These are phyloP conservation scores for Hemicrepidius hirtus DNA, from an alignment of 2,888 invertebrate genomes.

Conservation along the genomic window DNA sequence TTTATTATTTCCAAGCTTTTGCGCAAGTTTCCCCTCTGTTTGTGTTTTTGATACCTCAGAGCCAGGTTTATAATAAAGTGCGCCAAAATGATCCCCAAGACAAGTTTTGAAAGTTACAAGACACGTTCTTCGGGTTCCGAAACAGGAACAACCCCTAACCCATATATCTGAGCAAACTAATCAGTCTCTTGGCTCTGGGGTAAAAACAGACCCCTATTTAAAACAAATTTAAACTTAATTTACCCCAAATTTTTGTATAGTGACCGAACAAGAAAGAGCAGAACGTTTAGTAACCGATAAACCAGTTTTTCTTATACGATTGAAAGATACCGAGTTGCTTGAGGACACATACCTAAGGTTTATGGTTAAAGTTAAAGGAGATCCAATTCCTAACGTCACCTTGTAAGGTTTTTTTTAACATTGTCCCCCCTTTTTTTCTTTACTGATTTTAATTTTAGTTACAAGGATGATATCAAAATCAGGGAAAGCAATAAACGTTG, in stretches of 20 bases:
- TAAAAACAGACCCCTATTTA: too few species aligned
- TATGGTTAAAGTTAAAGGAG: conserved; percentile 91
- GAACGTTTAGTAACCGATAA: conserved; percentile 82
- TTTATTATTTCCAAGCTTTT: conserved; percentile 15
- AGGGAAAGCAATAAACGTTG: conserved; percentile 80
- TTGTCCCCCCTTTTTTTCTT: not conserved
- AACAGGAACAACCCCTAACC: too few species aligned
- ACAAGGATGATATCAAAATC: conserved; percentile 86
- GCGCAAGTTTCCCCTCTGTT: not conserved
- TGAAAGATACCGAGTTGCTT: conserved; percentile 91
- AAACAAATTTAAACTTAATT: not conserved
- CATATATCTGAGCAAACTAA: too few species aligned
- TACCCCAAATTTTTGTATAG: conserved; percentile 70
- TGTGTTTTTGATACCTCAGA: not conserved
- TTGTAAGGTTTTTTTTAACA: conserved; percentile 89
- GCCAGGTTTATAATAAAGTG: not conserved
- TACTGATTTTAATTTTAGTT: conserved; percentile 74
- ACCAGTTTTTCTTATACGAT: conserved; percentile 88
- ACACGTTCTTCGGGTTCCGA: too few species aligned
- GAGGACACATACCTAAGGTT: conserved; percentile 91
- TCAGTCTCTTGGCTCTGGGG: too few species aligned
- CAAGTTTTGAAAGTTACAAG: too few species aligned
- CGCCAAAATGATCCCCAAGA: too few species aligned
- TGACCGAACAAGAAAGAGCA: conserved; percentile 82
- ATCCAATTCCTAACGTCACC: conserved; percentile 91